phyloP scores from a whole-genome alignment of 2,888 invertebrate genomes.

The Drosophila pseudotalamancana region DNA sequence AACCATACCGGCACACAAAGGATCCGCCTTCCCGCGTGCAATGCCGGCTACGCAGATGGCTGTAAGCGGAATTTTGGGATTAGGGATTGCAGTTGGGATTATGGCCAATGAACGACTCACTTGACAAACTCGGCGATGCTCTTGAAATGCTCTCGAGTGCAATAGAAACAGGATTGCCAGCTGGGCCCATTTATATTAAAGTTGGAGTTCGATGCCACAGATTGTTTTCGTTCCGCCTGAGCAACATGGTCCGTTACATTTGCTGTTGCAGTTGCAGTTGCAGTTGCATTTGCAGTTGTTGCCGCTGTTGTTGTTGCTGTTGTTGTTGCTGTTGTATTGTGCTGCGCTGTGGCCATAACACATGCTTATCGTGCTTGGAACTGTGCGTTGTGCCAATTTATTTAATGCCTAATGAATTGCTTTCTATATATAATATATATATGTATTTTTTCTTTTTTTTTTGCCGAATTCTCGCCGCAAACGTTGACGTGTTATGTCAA shows the following conservation, averaged over 20 bases:
- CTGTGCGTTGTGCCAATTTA: constrained; percentile 17
- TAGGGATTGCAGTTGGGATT: no score
- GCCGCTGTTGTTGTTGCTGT: constrained; percentile 18
- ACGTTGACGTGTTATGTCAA: constrained; percentile 77
- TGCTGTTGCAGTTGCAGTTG: background rate
- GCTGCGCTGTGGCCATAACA: constrained; percentile 75
- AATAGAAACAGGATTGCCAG: constrained; percentile 88
- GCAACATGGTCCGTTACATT: constrained; percentile 9
- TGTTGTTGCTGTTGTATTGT: constrained; percentile 33
- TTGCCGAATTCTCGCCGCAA: constrained; percentile 37
- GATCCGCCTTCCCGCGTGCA: constrained; percentile 94
- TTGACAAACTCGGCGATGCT: constrained; percentile 87
- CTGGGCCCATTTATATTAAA: constrained; percentile 35
- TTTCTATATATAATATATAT: background rate
- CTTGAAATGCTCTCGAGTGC: constrained; percentile 86
- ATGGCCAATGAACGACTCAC: constrained; percentile 83
- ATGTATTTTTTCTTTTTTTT: constrained; percentile 3
- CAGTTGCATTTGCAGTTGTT: constrained; percentile 16
- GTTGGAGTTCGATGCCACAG: constrained; percentile 29
- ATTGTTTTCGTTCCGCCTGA: constrained; percentile 50
- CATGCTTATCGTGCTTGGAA: constrained; percentile 48
- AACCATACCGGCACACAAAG: constrained; percentile 94
- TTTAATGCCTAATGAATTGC: background rate
- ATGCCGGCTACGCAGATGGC: constrained; percentile 92
- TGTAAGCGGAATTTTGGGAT: constrained; percentile 84